Conservation (phyloP, 92 coral and sea anemone species). For the Heteractis magnifica region DNA sequence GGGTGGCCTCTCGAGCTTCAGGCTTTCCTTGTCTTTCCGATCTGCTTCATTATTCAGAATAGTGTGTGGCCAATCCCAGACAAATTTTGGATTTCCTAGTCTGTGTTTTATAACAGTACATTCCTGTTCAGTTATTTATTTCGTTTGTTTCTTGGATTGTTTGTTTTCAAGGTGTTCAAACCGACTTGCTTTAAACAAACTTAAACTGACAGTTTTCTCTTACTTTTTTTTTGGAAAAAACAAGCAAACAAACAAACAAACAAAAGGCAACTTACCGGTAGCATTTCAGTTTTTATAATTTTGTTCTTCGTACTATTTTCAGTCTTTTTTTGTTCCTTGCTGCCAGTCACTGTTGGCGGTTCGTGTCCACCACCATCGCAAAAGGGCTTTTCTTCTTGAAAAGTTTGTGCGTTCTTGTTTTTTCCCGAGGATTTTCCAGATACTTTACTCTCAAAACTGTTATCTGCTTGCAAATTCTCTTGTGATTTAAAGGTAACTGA, state of each 20-base stretch:
- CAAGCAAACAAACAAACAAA: background rate
- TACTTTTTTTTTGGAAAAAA: background rate
- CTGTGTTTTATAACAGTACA: too few relatives aligned
- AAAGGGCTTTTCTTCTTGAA: background rate
- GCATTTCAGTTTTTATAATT: background rate
- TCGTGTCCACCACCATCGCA: background rate
- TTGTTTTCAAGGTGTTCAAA: too few relatives aligned
- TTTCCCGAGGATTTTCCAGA: background rate
- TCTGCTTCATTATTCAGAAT: too few relatives aligned
- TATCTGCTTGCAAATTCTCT: background rate
- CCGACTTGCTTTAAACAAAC: too few relatives aligned
- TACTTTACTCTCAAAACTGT: background rate
- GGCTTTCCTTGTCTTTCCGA: too few relatives aligned
- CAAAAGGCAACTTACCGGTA: background rate
- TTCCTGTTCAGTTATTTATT: too few relatives aligned
- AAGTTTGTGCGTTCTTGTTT: background rate
- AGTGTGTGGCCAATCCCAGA: too few relatives aligned
- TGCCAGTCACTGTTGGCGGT: background rate
- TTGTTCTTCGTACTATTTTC: background rate
- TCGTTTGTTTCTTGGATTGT: too few relatives aligned
- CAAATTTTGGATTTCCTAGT: too few relatives aligned
- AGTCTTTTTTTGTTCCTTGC: background rate
- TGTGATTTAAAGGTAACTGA: conserved; percentile 67
- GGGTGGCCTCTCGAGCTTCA: too few relatives aligned
- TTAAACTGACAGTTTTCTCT: background rate